Base-by-base conservation (phyloP, 2,113 vertebrate genomes). In the Channa argus region DNA sequence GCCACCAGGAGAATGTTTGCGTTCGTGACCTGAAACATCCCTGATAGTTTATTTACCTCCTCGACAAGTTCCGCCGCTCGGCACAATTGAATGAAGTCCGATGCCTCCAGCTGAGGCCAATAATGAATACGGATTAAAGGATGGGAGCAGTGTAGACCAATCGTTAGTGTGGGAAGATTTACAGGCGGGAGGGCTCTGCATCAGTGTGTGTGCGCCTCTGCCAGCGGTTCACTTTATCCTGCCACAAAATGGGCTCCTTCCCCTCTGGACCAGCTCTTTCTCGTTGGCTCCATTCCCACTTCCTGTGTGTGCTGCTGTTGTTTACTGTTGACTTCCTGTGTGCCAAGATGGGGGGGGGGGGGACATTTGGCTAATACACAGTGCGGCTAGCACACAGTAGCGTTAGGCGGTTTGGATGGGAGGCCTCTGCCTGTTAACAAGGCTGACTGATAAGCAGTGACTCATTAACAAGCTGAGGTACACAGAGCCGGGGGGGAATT, bases 371-470 rank as follows among this genome's bases (percentile, higher is more conserved):
- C 88, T 84, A 87, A 78, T 70, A 65, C 78, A 53, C 77, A 76
- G 81, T 8, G n/a, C 37, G 74, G 85, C 83, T 80, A 89, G 52
- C 64, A 41, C 45, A 89, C 86, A 90, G 87, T 87, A 77, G 89
- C 89, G 61, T 83, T 83, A 77, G 90, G 90, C 67, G 81, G 84
- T 74, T 87, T 85, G 84, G 82, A 90, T 76, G 82, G 68, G 81
- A 86, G 89, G 88, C 77, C 79, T 66, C 77, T 77, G 87, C 89
- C 89, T 89, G 89, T 90, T 91, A 93, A 91, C 90, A 87, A 93
- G 90, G 87, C 87, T 74, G 86, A 86, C 83, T 89, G 91, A 93
- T 91, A 92, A 92, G 89, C 91, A 77, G 83, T 82, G 91, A 91
- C 78, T 92, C 91, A 92, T 93, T 92, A 91, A 89, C 92, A 90